Evolutionary conservation across 2,113 vertebrate species (phyloP).

Genomic region (Hydrolagus affinis): DNA sequence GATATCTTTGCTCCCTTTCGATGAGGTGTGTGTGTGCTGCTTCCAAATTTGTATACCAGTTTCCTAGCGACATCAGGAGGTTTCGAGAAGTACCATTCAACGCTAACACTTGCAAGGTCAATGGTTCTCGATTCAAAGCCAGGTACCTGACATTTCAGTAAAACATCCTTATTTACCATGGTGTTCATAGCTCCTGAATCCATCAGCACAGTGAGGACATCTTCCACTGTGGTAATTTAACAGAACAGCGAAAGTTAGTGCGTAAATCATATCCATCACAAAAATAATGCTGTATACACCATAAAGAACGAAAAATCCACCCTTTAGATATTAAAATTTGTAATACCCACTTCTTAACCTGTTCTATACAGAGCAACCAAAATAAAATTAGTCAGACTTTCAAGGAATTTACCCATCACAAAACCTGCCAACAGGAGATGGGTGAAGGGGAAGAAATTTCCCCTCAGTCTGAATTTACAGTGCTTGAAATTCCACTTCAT

Average conservation of each 20-base stretch:
- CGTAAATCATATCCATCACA: background rate
- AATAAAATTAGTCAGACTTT: too few relatives aligned
- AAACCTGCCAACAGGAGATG: too few relatives aligned
- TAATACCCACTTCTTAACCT: too few relatives aligned
- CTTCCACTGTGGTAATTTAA: background rate
- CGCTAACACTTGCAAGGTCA: background rate
- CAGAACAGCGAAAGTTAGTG: background rate
- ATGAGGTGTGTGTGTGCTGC: background rate
- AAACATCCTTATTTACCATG: background rate
- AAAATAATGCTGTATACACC: background rate
- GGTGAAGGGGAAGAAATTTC: too few relatives aligned
- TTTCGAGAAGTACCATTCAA: background rate
- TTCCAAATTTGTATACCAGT: background rate
- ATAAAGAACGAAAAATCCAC: too few relatives aligned
- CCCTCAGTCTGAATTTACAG: too few relatives aligned
- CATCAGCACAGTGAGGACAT: background rate
- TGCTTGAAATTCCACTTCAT: too few relatives aligned
- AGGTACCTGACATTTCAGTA: background rate
- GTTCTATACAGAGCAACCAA: too few relatives aligned
- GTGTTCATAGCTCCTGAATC: background rate
- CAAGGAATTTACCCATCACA: too few relatives aligned
- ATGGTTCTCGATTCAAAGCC: background rate
- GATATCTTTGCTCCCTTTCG: background rate
- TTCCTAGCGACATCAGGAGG: background rate
- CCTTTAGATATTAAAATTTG: too few relatives aligned